These are phyloP conservation scores for Saccostrea echinata DNA, from an alignment of 1,140 invertebrate genomes.

Conservation along the genomic window DNA sequence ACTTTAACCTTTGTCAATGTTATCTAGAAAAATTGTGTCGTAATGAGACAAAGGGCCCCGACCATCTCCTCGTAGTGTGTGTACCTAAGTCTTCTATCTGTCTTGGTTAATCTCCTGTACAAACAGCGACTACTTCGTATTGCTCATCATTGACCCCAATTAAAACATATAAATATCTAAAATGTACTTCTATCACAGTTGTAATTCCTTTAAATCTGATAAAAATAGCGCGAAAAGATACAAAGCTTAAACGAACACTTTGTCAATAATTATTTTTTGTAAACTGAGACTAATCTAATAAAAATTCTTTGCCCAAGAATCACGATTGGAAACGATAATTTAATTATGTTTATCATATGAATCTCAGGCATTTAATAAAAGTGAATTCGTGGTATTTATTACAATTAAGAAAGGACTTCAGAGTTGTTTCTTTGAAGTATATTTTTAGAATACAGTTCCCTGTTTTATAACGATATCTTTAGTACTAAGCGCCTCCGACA, in stretches of 20 bases:
- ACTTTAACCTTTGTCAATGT: not conserved
- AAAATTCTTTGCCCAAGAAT: not conserved
- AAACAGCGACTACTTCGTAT: not conserved
- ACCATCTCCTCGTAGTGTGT: not conserved
- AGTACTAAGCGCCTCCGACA: not conserved
- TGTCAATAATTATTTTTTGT: not conserved
- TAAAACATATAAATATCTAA: constrained; percentile 7
- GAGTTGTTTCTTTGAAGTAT: not conserved
- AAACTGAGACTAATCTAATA: constrained; percentile 19
- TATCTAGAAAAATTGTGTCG: not conserved
- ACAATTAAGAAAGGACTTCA: not conserved
- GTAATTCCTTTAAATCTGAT: constrained; percentile 24
- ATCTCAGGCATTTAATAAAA: not conserved
- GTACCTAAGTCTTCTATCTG: not conserved
- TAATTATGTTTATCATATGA: constrained; percentile 21
- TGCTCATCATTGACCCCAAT: constrained; percentile 36
- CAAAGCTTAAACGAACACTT: not conserved
- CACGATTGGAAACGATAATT: not conserved
- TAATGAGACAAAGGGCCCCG: constrained; percentile 5
- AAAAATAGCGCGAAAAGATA: not conserved
- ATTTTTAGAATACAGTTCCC: not conserved
- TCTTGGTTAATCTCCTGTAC: not conserved
- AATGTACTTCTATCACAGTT: constrained; percentile 16
- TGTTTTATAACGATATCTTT: not conserved
- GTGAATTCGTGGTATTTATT: not conserved